Conservation (phyloP, 2,888 invertebrate genomes). For the Trissolcus brochymenae region DNA sequence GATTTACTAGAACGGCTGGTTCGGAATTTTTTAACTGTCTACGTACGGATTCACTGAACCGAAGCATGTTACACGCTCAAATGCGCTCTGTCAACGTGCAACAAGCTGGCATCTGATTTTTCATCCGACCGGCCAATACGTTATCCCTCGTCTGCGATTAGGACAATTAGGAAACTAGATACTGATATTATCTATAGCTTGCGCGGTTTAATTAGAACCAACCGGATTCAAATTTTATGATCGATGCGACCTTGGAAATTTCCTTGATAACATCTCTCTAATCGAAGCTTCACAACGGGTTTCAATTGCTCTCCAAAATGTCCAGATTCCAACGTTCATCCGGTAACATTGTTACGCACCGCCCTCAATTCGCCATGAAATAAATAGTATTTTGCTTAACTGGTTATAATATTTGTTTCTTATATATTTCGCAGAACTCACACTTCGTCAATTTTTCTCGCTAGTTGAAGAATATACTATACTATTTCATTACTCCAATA, state of each 20-base stretch:
- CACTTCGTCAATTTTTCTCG: too few relatives aligned
- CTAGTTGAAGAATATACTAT: too few relatives aligned
- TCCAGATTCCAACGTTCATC: too few relatives aligned
- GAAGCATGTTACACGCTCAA: conserved; percentile 30
- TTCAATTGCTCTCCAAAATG: too few relatives aligned
- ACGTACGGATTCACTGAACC: conserved; percentile 49
- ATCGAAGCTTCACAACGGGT: too few relatives aligned
- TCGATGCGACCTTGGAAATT: conserved; percentile 3
- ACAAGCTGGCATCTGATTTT: conserved; percentile 19
- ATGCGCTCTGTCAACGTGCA: conserved; percentile 26
- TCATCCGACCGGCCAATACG: conserved; percentile 3
- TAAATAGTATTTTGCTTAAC: too few relatives aligned
- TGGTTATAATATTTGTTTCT: too few relatives aligned
- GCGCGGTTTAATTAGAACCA: neutral
- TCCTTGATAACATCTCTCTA: conserved; percentile 4
- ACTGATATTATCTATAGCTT: conserved; percentile 14
- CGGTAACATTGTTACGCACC: too few relatives aligned
- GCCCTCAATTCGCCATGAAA: too few relatives aligned
- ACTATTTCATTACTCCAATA: too few relatives aligned
- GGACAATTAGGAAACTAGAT: conserved; percentile 34
- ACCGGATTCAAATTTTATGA: conserved; percentile 4
- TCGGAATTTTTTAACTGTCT: conserved; percentile 39
- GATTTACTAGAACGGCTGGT: conserved; percentile 39
- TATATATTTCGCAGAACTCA: too few relatives aligned
- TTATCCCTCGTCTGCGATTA: conserved; percentile 25